phyloP scores from a whole-genome alignment of 2,113 vertebrate species.

The Saccopteryx leptura region DNA sequence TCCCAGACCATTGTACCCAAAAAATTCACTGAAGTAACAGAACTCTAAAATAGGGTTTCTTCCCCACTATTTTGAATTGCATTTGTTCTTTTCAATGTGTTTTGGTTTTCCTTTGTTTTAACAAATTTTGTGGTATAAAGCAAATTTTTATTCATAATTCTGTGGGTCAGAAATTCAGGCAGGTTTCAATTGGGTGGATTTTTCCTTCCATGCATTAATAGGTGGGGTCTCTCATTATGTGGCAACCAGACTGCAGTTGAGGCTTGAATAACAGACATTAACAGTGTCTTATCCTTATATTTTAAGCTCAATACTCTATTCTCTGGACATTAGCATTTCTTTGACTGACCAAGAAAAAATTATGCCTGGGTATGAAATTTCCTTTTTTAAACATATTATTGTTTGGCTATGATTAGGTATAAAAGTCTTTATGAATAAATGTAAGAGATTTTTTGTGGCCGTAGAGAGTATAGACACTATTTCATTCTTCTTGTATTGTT shows the following conservation, averaged over 20 bases:
- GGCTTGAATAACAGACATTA: not conserved
- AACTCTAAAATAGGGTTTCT: not conserved
- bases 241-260: not conserved
- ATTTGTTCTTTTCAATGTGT: not conserved
- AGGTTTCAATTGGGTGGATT: not conserved
- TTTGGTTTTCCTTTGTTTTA: constrained; percentile 28
- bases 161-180: not conserved
- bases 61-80: not conserved
- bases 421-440: not conserved
- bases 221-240: not conserved
- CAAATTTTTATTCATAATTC: not conserved
- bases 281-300: not conserved
- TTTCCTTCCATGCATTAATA: not conserved
- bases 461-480: not conserved
- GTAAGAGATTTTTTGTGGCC: not conserved
- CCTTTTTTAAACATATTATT: constrained; percentile 3
- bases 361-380: not conserved
- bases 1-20: not conserved
- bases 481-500: not conserved
- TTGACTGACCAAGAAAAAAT: not conserved
- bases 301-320: not conserved
- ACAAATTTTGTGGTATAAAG: not conserved
- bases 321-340: not conserved
- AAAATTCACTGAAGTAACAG: not conserved
- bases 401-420: not conserved